These are phyloP conservation scores for Gavialis gangeticus DNA, from an alignment of 2,113 vertebrate genomes.

Conservation along the genomic window DNA sequence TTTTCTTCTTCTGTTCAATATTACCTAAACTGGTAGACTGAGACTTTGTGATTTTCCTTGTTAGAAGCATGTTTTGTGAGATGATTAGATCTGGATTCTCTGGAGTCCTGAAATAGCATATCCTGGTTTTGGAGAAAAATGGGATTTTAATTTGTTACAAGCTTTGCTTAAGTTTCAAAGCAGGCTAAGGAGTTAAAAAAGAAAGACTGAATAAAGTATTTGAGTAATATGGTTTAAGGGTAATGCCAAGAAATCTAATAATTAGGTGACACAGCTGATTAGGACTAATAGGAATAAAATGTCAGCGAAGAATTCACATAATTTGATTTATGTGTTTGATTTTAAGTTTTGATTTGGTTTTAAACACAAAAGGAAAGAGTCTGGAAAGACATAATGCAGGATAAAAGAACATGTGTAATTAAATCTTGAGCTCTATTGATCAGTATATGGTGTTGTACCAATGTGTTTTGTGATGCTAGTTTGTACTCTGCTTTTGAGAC, in stretches of 20 bases:
- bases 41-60: neutral
- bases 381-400: neutral
- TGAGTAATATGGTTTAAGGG: neutral
- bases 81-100: neutral
- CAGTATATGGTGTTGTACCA: neutral
- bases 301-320: neutral
- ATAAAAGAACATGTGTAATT: constrained; percentile 17
- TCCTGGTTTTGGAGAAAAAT: neutral
- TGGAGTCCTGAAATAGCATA: neutral
- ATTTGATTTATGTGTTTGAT: neutral
- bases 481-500: neutral
- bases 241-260: neutral
- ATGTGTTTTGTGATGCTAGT: neutral
- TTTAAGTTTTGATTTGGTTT: neutral
- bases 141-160: neutral
- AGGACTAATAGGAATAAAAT: neutral
- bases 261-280: neutral
- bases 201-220: neutral
- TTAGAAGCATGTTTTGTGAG: neutral
- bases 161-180: neutral
- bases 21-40: neutral
- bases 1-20: neutral
- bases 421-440: neutral
- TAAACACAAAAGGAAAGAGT: neutral
- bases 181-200: neutral